Conservation (phyloP, 2,797 vertebrate genomes). For the Ptychobarbus kaznakovi region DNA sequence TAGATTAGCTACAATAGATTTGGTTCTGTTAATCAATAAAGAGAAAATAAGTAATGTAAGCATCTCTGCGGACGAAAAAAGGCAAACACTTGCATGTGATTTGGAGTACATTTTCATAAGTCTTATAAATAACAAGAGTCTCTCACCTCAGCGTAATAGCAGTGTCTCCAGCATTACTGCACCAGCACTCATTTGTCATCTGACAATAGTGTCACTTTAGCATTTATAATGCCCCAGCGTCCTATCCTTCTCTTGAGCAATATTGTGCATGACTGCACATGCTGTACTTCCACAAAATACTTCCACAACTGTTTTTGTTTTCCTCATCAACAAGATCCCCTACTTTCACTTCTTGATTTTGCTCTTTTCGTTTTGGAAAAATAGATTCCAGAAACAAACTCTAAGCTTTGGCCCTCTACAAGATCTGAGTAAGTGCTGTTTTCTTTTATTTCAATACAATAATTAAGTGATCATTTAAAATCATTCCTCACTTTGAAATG, state of each 20-base stretch:
- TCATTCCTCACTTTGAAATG: neutral
- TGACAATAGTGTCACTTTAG: neutral
- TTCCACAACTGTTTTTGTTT: constrained; percentile 38
- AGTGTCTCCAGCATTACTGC: constrained; percentile 7
- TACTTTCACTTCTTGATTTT: constrained; percentile 53
- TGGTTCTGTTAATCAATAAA: neutral
- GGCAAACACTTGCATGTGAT: neutral
- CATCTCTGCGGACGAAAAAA: neutral
- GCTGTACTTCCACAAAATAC: constrained; percentile 38
- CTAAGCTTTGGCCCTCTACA: neutral
- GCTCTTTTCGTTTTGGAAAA: neutral
- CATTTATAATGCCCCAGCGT: neutral
- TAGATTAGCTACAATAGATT: neutral
- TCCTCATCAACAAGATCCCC: constrained; percentile 37
- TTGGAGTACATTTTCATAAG: neutral
- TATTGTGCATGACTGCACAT: neutral
- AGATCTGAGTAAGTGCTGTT: neutral
- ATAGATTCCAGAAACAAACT: neutral
- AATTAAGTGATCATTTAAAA: neutral
- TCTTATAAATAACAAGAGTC: neutral
- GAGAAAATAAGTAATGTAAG: neutral
- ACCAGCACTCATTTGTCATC: neutral
- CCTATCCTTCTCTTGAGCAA: constrained; percentile 40
- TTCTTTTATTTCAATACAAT: neutral
- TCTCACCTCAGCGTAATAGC: constrained; percentile 22